Percentiles rank a stretch among this genome's conserved stretches.
Evolutionary conservation across 1,140 invertebrate genomes (phyloP).

Genomic region (Megalonaias nervosa): DNA sequence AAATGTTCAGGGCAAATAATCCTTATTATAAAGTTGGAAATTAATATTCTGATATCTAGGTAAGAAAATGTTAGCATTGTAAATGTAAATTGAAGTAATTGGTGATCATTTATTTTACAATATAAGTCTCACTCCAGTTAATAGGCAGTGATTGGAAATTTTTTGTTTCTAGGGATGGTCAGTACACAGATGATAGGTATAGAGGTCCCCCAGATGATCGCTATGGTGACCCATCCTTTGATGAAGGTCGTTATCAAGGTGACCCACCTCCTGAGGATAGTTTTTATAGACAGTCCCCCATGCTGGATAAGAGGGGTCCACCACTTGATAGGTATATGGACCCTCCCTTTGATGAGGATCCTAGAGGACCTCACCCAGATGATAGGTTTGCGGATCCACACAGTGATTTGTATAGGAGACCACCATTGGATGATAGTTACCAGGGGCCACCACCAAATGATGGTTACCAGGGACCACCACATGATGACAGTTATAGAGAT

Average conservation of each 20-base stretch:
- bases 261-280: constrained; percentile 25
- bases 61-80: no score
- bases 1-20: no score
- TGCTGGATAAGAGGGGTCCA: constrained; percentile 29
- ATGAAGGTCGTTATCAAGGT: constrained; percentile 17
- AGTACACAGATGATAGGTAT: constrained; percentile 11
- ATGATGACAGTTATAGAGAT: constrained; percentile 20
- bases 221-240: constrained; percentile 42
- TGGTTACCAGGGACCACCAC: constrained; percentile 1
- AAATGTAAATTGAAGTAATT: no score
- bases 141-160: no score
- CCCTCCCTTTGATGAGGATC: constrained; percentile 33
- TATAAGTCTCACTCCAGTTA: no score
- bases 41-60: no score
- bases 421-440: constrained; percentile 27
- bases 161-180: constrained; percentile 2
- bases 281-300: constrained; percentile 37
- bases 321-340: constrained; percentile 28
- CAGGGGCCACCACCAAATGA: constrained; percentile 18
- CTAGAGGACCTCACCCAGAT: background rate
- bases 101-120: no score
- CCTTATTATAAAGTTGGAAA: no score
- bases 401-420: no score
- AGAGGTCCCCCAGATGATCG: constrained; percentile 19
- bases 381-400: no score